Percentiles rank a stretch among this genome's conserved stretches.
phyloP scores from a whole-genome alignment of 2,888 invertebrate genomes.

The Panopea generosa region DNA sequence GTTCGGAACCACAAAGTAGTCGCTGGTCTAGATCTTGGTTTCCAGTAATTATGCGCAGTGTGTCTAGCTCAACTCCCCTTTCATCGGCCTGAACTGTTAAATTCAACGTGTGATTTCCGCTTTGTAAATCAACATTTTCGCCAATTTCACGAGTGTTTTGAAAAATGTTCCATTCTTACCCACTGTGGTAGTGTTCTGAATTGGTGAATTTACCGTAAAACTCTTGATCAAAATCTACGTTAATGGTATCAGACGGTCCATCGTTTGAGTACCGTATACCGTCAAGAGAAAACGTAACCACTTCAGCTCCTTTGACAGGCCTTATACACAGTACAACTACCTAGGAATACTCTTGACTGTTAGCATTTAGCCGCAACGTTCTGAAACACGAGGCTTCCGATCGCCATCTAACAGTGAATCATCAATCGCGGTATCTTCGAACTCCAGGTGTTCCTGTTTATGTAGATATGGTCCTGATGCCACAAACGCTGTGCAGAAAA shows the following conservation, averaged over 20 bases:
- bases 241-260: conserved; percentile 13
- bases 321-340: conserved; percentile 15
- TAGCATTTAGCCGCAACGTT: conserved; percentile 35
- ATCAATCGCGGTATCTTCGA: conserved; percentile 22
- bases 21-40: conserved; percentile 29
- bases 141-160: conserved; percentile 3
- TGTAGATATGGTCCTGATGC: too few relatives aligned
- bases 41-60: conserved; percentile 12
- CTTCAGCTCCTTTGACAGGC: not conserved
- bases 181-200: not conserved
- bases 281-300: conserved; percentile 5
- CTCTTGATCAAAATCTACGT: conserved; percentile 9
- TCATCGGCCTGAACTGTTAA: conserved; percentile 4
- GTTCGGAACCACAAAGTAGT: too few relatives aligned
- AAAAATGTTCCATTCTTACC: conserved; percentile 28
- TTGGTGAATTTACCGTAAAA: conserved; percentile 4
- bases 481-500: too few relatives aligned
- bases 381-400: conserved; percentile 48
- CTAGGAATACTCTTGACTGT: not conserved
- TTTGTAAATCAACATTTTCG: not conserved
- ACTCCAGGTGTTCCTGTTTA: conserved; percentile 48
- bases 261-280: conserved; percentile 31
- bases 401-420: conserved; percentile 15
- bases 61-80: conserved; percentile 32
- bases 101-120: conserved; percentile 13